Evolutionary conservation across 2,888 invertebrate species (phyloP).

Genomic region (Vanessa cardui): DNA sequence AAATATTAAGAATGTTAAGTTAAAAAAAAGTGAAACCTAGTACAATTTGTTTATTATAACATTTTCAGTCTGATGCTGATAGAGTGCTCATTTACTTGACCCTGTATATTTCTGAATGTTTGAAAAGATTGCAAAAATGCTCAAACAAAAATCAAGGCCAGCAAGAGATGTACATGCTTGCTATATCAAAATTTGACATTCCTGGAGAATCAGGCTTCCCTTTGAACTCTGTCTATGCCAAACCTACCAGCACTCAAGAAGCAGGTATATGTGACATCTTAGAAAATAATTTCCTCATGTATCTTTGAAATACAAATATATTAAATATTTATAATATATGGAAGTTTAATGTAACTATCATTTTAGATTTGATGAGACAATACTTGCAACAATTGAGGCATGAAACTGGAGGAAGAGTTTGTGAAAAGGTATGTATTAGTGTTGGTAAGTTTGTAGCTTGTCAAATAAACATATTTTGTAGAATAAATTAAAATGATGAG

Average conservation of each 20-base stretch:
- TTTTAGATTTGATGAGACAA: slow-evolving; percentile 93
- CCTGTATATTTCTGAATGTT: slow-evolving; percentile 97
- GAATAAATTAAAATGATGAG: too few relatives aligned
- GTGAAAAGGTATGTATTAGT: slow-evolving; percentile 89
- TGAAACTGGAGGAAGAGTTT: slow-evolving; percentile 95
- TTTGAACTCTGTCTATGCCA: slow-evolving; percentile 96
- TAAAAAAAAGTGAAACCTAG: background rate
- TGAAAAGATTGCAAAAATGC: slow-evolving; percentile 96
- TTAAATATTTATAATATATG: too few relatives aligned
- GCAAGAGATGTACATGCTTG: slow-evolving; percentile 98
- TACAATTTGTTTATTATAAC: background rate
- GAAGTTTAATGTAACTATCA: slow-evolving; percentile 21
- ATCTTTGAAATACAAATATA: too few relatives aligned
- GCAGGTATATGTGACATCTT: slow-evolving; percentile 82
- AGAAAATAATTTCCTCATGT: background rate
- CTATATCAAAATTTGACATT: slow-evolving; percentile 96
- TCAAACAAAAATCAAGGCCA: slow-evolving; percentile 93
- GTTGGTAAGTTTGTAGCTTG: slow-evolving; percentile 13
- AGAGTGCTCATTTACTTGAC: slow-evolving; percentile 98
- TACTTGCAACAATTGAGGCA: slow-evolving; percentile 97
- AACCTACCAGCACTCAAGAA: slow-evolving; percentile 90
- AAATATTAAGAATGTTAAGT: too few relatives aligned
- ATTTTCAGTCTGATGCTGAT: slow-evolving; percentile 94
- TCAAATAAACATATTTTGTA: background rate
- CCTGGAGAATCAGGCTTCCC: slow-evolving; percentile 98